Conservation (phyloP, 2,888 invertebrate species). For the Acanthacorydalis orientalis region DNA sequence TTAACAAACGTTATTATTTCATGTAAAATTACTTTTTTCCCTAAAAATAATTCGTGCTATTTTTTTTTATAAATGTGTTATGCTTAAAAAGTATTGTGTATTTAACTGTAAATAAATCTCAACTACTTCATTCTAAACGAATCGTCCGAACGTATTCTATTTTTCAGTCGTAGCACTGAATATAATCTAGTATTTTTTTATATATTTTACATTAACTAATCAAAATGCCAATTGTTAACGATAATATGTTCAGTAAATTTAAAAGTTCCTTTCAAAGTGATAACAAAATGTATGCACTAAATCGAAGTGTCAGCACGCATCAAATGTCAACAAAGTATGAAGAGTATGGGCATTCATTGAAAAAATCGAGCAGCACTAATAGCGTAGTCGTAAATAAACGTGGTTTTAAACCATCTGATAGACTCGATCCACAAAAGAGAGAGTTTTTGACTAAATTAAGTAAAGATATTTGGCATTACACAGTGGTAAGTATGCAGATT, state of each 20-base stretch:
- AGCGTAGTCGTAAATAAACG: conserved; percentile 51
- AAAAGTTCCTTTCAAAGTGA: background rate
- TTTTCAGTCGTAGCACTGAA: background rate
- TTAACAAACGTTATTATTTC: no score
- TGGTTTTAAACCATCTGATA: conserved; percentile 74
- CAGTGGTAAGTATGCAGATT: conserved; percentile 48
- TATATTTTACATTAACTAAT: background rate
- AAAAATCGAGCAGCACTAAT: conserved; percentile 21
- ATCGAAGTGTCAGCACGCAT: conserved; percentile 13
- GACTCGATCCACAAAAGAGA: conserved; percentile 64
- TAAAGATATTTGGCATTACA: conserved; percentile 65
- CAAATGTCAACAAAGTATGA: conserved; percentile 13
- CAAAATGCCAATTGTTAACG: background rate
- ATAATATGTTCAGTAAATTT: background rate
- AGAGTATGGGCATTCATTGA: conserved; percentile 11
- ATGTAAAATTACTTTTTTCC: no score
- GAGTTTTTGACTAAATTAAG: conserved; percentile 66
- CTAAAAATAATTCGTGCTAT: no score
- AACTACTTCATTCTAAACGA: background rate
- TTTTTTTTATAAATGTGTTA: no score
- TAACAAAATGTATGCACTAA: conserved; percentile 10
- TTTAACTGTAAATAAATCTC: no score
- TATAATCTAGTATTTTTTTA: background rate
- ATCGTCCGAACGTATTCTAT: background rate
- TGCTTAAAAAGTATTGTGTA: no score